These are phyloP conservation scores for Galagoides demidoff DNA, from an alignment of 2,797 vertebrate genomes.

Conservation along the genomic window DNA sequence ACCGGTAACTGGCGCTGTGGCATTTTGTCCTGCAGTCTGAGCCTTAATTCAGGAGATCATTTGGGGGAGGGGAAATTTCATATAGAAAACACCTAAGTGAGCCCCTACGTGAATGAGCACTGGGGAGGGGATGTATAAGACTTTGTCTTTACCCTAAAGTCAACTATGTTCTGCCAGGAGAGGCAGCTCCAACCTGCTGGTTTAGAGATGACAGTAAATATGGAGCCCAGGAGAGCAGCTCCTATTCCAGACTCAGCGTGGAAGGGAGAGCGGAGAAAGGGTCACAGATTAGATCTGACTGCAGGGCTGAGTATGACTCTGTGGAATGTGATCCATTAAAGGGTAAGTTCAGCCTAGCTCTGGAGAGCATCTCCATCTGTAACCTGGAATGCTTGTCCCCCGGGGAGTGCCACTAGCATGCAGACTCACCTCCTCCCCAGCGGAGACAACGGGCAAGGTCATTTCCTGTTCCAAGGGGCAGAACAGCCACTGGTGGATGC, in stretches of 20 bases:
- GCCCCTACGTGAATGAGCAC: background rate
- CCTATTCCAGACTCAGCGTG: background rate
- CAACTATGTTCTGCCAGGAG: background rate
- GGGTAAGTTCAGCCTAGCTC: background rate
- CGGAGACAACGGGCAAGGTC: constrained; percentile 96
- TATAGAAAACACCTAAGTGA: background rate
- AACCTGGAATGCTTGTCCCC: background rate
- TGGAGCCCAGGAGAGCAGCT: background rate
- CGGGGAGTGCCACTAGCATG: rapidly evolving
- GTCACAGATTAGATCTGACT: background rate
- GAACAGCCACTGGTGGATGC: constrained; percentile 93
- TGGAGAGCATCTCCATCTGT: background rate
- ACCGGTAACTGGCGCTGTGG: background rate
- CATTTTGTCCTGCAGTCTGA: background rate
- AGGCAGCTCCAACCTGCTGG: background rate
- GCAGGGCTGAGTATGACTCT: background rate
- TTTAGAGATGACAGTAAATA: background rate
- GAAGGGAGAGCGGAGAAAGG: background rate
- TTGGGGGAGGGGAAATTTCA: background rate
- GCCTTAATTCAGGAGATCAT: background rate
- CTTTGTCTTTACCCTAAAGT: background rate
- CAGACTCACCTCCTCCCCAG: constrained; percentile 96
- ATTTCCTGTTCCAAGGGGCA: constrained; percentile 96
- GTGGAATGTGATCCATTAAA: background rate
- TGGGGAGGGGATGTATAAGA: background rate